These are phyloP conservation scores for Campylomormyrus tamandua DNA, from an alignment of 2,113 vertebrate species.

Conservation along the genomic window DNA sequence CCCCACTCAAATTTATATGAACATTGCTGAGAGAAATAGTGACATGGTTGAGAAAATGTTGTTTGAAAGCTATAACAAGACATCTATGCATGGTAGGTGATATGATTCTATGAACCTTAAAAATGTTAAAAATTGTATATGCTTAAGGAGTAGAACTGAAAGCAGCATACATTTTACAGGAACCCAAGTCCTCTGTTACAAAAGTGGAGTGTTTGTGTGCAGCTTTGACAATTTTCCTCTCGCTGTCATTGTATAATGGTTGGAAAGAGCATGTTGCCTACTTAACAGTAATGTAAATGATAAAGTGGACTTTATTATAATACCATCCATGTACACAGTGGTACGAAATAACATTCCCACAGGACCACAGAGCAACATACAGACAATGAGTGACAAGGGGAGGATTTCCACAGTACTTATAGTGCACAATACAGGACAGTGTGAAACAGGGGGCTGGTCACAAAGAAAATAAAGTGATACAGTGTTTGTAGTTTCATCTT, in stretches of 20 bases:
- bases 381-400: background rate
- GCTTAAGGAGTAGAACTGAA: background rate
- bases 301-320: background rate
- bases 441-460: background rate
- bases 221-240: background rate
- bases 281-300: background rate
- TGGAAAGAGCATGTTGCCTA: background rate
- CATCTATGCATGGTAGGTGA: background rate
- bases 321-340: background rate
- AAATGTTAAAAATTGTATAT: background rate
- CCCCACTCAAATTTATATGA: background rate
- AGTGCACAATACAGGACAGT: background rate
- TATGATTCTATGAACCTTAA: background rate
- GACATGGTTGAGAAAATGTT: background rate
- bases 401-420: background rate
- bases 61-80: background rate
- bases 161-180: background rate
- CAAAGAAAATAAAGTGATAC: background rate
- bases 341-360: background rate
- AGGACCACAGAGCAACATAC: background rate
- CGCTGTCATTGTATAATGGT: background rate
- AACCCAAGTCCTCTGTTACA: background rate
- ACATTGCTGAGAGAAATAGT: background rate
- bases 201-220: background rate
- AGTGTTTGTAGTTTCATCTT: background rate